Evolutionary conservation across 2,797 vertebrate genomes (phyloP), one percentile per base, ranked within the genome.

Genomic region (Sebastiscus tertius): DNA sequence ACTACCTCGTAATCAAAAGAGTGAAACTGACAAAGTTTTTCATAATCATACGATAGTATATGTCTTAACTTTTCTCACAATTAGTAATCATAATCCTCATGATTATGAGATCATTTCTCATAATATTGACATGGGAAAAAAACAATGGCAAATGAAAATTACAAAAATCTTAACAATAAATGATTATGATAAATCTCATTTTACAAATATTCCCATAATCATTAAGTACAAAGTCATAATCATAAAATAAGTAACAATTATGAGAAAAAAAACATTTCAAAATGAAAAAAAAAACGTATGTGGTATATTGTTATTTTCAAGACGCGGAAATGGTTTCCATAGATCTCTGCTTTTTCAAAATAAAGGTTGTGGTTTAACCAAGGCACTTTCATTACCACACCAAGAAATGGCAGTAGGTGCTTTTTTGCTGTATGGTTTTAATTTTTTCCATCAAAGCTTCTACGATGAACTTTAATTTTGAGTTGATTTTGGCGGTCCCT

Each of bases 321-420:
- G 14, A n/a, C 3, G 18, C 8, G 3, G 9, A 16, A 52, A 58
- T 54, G 20, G 10, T 55, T 54, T 59, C n/a, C 20, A 56, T 5
- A 62, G 22, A 0, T 60, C 9, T 46, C 14, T 64, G 39, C 33
- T 6, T 27, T 61, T 33, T 66, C 26, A 39, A 73, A 64, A 64
- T 59, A 65, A 59, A 66, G 7, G 52, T 54, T 55, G 72, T 60
- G 71, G 16, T 69, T 72, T 20, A 49, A 68, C 39, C 49, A 72
- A 85, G 72, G 72, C 75, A 88, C 81, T 74, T 73, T 77, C 49
- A 84, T 58, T 4, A n/a, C 49, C 22, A 76, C 67, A 75, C 61
- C 72, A 83, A 27, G 4, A 66, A 62, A 52, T 75, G 76, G 73
- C 65, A 82, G 69, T 74, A 77, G 54, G 22, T 70, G 59, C 31